Conservation (phyloP, 1,140 invertebrate species). For the Cydia splendana region DNA sequence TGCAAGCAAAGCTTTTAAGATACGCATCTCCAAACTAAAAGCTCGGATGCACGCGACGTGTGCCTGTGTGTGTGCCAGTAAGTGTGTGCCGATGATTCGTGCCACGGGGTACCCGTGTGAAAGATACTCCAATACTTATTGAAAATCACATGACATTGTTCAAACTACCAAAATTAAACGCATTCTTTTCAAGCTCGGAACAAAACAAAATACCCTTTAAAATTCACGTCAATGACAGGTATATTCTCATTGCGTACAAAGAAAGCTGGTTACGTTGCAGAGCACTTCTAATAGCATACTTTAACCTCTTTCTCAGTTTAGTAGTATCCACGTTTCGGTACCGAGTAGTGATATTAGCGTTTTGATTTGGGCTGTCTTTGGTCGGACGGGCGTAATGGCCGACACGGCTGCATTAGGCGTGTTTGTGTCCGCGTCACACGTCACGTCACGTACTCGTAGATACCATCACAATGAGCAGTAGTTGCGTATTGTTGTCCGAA, state of each 20-base stretch:
- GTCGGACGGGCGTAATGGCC: not conserved
- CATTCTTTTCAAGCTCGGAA: not conserved
- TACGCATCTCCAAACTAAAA: slow-evolving; percentile 37
- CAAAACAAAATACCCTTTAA: not conserved
- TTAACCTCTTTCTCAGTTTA: not conserved
- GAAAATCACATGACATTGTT: not conserved
- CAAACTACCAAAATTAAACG: not conserved
- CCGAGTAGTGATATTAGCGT: slow-evolving; percentile 6
- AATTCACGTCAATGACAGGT: not conserved
- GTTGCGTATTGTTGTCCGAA: slow-evolving; percentile 9
- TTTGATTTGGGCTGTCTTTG: slow-evolving; percentile 8
- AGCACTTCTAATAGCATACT: not conserved
- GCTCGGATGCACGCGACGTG: slow-evolving; percentile 33
- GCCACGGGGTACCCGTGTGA: not conserved
- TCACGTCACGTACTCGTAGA: slow-evolving; percentile 19
- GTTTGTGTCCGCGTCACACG: slow-evolving; percentile 22
- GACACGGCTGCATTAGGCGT: slow-evolving; percentile 18
- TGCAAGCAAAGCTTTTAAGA: slow-evolving; percentile 37
- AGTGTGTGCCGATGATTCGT: not conserved
- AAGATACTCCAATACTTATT: not conserved
- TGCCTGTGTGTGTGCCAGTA: not conserved
- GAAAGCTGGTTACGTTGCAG: not conserved
- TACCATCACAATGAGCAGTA: slow-evolving; percentile 18
- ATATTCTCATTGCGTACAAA: not conserved
- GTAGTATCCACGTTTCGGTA: not conserved